Percentiles rank a stretch among this genome's conserved stretches.
These are phyloP conservation scores for Oreocharis arfaki DNA, from an alignment of 2,113 vertebrate species.

Conservation along the genomic window DNA sequence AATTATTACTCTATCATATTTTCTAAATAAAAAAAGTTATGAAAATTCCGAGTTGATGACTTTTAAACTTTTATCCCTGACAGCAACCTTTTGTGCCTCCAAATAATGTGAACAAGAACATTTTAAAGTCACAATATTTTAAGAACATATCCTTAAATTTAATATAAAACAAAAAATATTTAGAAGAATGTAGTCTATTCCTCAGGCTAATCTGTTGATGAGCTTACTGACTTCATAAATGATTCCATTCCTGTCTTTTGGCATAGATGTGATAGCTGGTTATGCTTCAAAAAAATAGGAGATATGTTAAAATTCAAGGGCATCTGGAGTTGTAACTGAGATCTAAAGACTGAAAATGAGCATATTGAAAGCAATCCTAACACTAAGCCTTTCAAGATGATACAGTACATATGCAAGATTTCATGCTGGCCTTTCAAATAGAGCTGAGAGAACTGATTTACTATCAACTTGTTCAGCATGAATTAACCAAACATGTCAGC, in stretches of 20 bases:
- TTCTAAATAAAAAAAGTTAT: background rate
- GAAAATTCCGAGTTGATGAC: background rate
- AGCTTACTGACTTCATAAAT: background rate
- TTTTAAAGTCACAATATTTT: background rate
- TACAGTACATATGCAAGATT: background rate
- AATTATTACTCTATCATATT: background rate
- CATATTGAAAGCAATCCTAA: background rate
- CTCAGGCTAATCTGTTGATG: background rate
- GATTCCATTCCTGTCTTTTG: background rate
- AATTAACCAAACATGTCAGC: background rate
- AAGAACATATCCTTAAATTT: background rate
- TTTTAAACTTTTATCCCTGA: background rate
- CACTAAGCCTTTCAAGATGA: background rate
- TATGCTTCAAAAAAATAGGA: background rate
- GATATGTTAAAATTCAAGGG: background rate
- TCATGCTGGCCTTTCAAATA: background rate
- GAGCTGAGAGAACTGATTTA: background rate
- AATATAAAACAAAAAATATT: background rate
- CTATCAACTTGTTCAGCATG: background rate
- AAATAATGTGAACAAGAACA: background rate
- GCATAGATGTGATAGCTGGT: background rate
- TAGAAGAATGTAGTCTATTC: background rate
- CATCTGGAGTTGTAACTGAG: background rate
- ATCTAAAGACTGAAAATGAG: background rate
- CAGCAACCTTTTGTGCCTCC: background rate